phyloP scores from a whole-genome alignment of 1,140 invertebrate genomes.

The Zaprionus capensis region DNA sequence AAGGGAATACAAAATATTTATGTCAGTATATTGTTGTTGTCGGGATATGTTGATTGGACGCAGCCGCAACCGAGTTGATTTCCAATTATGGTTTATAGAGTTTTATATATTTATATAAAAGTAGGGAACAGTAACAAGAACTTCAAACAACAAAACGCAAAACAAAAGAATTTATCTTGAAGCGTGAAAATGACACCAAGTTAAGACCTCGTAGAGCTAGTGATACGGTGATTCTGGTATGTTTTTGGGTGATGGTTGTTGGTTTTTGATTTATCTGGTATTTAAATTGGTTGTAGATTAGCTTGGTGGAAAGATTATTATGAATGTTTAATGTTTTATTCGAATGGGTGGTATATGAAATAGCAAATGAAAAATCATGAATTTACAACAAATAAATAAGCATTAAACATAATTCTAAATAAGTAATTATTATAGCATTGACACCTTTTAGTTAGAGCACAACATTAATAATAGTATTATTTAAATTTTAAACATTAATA shows the following conservation, averaged over 20 bases:
- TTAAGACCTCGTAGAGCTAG: constrained; percentile 79
- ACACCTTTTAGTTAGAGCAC: constrained; percentile 15
- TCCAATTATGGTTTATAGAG: constrained; percentile 32
- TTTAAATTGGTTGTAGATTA: constrained; percentile 61
- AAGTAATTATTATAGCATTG: constrained; percentile 4
- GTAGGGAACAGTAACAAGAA: constrained; percentile 41
- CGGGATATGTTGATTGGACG: constrained; percentile 58
- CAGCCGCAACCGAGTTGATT: constrained; percentile 70
- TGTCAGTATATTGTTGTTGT: constrained; percentile 30
- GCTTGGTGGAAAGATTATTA: constrained; percentile 68
- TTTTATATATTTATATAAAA: constrained; percentile 7
- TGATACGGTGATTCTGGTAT: constrained; percentile 77
- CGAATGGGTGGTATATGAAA: constrained; percentile 48
- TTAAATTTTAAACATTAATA: neutral
- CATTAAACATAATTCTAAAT: constrained; percentile 8
- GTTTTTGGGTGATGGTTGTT: constrained; percentile 61
- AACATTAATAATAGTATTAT: neutral
- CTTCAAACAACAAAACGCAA: constrained; percentile 35
- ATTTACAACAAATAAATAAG: constrained; percentile 12
- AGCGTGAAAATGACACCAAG: constrained; percentile 82
- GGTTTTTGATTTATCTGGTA: constrained; percentile 47
- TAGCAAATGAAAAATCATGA: constrained; percentile 31
- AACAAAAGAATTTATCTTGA: constrained; percentile 54
- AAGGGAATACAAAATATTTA: constrained; percentile 26
- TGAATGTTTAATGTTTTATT: constrained; percentile 35